phyloP scores from a whole-genome alignment of 2,888 invertebrate species.

The Liodrosophila aerea region DNA sequence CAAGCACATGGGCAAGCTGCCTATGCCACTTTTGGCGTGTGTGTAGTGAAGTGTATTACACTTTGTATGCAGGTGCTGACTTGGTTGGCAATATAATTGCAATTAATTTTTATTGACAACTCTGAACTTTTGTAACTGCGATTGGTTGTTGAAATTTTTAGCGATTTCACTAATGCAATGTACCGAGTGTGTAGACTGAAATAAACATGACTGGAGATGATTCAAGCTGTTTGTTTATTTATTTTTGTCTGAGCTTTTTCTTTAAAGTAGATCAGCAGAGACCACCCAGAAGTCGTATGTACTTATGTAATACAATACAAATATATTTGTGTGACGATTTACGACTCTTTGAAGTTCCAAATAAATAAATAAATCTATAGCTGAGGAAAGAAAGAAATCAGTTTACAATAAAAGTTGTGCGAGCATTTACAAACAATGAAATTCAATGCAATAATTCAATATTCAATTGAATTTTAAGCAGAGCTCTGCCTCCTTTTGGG shows the following conservation, averaged over 20 bases:
- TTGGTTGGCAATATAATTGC: conserved; percentile 79
- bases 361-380: conserved; percentile 74
- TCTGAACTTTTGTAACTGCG: conserved; percentile 65
- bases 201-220: too few relatives aligned
- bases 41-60: conserved; percentile 17
- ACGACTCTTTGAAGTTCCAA: conserved; percentile 58
- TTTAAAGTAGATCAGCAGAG: conserved; percentile 5
- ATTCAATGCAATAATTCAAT: conserved; percentile 80
- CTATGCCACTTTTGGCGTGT: conserved; percentile 13
- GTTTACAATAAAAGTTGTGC: conserved; percentile 62
- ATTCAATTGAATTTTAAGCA: conserved; percentile 82
- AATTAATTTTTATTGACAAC: conserved; percentile 81
- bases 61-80: conserved; percentile 68
- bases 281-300: conserved; percentile 45
- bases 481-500: conserved; percentile 38
- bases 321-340: conserved; percentile 57
- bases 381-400: conserved; percentile 67
- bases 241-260: too few relatives aligned
- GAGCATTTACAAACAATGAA: conserved; percentile 80
- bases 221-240: too few relatives aligned
- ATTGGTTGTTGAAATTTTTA: conserved; percentile 63
- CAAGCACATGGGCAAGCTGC: background rate
- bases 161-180: conserved; percentile 57
- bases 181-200: conserved; percentile 30
- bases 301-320: conserved; percentile 53